Conservation (phyloP, 2,888 invertebrate species). For the Ophonus ardosiacus region DNA sequence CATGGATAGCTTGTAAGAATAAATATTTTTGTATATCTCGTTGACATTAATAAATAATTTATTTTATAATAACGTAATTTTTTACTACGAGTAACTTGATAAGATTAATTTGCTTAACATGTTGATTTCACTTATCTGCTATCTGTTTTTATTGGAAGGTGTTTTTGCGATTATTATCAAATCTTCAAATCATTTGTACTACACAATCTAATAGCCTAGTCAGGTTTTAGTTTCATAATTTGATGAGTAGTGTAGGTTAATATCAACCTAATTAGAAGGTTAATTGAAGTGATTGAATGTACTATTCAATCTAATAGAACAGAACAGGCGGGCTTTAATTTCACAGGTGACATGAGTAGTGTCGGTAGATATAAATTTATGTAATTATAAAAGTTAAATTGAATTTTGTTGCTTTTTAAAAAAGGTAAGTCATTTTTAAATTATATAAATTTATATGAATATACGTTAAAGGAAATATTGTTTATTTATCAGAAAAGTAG, state of each 20-base stretch:
- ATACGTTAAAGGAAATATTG: too few species aligned
- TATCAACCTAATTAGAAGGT: not conserved
- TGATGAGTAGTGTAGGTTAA: not conserved
- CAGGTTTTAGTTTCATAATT: not conserved
- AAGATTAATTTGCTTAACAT: conserved; percentile 23
- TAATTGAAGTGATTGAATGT: too few species aligned
- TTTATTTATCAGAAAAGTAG: too few species aligned
- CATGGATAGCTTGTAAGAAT: conserved; percentile 70
- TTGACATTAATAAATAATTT: conserved; percentile 8
- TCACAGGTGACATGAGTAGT: too few species aligned
- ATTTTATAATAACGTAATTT: not conserved
- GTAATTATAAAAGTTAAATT: too few species aligned
- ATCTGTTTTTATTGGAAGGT: conserved; percentile 7
- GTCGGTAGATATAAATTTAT: too few species aligned
- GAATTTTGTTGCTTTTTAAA: too few species aligned
- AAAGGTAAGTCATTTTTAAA: too few species aligned
- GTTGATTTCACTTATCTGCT: conserved; percentile 15
- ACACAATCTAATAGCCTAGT: not conserved
- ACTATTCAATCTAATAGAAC: too few species aligned
- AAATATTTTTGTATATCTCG: conserved; percentile 9
- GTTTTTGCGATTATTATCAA: conserved; percentile 33
- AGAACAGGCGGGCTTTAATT: too few species aligned
- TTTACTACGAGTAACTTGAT: conserved; percentile 1
- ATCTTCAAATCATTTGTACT: not conserved
- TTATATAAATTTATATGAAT: too few species aligned